phyloP scores from a whole-genome alignment of 2,113 vertebrate species.

The Ictalurus punctatus region DNA sequence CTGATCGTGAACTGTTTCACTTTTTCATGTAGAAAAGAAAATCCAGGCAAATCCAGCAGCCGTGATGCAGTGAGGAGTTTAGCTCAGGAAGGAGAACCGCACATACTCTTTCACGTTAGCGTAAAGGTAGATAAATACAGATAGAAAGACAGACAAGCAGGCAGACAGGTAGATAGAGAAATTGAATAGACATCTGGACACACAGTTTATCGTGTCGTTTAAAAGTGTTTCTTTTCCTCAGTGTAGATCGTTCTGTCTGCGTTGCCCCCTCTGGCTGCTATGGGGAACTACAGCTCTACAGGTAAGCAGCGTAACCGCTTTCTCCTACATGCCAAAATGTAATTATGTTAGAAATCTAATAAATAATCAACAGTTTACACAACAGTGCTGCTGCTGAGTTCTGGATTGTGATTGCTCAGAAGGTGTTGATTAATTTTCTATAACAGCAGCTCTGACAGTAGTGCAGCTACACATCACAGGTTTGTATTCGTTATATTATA shows the following conservation, averaged over 20 bases:
- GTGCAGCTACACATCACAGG: too few relatives aligned
- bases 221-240: constrained; percentile 51
- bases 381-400: neutral
- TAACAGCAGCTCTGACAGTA: neutral
- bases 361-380: neutral
- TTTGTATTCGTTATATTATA: too few relatives aligned
- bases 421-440: neutral
- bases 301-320: constrained; percentile 57
- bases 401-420: neutral
- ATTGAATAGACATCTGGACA: neutral
- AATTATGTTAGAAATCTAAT: neutral
- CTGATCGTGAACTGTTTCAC: neutral
- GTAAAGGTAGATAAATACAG: neutral
- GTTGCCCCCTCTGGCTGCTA: constrained; percentile 55
- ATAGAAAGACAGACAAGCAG: neutral
- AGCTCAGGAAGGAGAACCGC: neutral
- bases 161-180: neutral
- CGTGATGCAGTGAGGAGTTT: neutral
- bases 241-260: constrained; percentile 2
- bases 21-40: neutral
- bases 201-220: constrained; percentile 50
- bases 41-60: neutral
- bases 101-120: neutral
- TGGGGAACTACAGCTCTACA: constrained; percentile 70
- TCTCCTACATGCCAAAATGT: neutral